Percentiles rank a stretch among this genome's conserved stretches.
Evolutionary conservation across 2,113 vertebrate species (phyloP).

Genomic region (Bothrops jararaca): DNA sequence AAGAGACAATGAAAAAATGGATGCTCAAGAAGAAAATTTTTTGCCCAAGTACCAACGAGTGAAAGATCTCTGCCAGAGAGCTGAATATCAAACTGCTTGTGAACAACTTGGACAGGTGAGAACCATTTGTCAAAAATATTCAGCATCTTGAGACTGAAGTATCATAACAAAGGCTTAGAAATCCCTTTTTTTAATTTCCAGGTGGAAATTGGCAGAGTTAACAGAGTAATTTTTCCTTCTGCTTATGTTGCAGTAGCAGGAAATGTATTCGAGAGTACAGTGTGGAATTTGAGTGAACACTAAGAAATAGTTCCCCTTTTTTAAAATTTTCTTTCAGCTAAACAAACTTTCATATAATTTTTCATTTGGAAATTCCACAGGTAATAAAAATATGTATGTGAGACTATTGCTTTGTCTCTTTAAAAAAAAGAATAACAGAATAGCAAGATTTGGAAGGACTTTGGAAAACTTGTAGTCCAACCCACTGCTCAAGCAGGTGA

Average conservation of each 20-base stretch:
- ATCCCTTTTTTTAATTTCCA: conserved; percentile 11
- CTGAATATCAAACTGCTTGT: conserved; percentile 92
- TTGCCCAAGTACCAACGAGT: conserved; percentile 92
- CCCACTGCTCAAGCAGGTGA: no score
- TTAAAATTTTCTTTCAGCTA: conserved; percentile 18
- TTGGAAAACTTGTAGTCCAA: no score
- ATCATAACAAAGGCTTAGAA: background rate
- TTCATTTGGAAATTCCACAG: conserved; percentile 17
- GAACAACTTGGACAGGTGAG: conserved; percentile 93
- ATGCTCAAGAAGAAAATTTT: conserved; percentile 90
- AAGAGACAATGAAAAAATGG: conserved; percentile 81
- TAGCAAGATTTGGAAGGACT: no score
- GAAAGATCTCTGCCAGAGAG: conserved; percentile 89
- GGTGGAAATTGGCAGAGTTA: background rate
- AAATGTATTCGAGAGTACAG: background rate
- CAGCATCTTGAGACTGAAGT: background rate
- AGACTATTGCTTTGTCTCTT: background rate
- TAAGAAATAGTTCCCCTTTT: background rate
- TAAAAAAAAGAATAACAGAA: background rate
- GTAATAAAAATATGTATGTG: background rate
- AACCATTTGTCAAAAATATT: background rate
- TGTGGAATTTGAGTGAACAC: background rate
- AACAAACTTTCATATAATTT: background rate
- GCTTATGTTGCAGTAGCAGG: background rate
- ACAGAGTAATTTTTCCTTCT: background rate